Percentiles rank a stretch among this genome's conserved stretches.
These are phyloP conservation scores for Etheostoma cragini DNA, from an alignment of 2,113 vertebrate genomes.

Conservation along the genomic window DNA sequence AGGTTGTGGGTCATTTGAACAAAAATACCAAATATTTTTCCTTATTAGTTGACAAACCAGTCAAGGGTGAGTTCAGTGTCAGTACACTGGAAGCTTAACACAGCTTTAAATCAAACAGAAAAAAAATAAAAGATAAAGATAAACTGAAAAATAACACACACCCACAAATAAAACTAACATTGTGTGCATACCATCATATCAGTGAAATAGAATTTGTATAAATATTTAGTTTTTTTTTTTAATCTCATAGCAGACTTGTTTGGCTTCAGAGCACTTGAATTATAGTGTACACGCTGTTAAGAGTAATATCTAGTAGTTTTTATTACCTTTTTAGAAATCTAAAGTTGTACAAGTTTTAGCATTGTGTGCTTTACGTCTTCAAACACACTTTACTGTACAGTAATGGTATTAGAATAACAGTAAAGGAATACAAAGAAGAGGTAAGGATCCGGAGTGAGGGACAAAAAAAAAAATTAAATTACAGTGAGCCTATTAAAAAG, in stretches of 20 bases:
- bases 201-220: background rate
- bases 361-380: background rate
- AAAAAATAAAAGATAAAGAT: background rate
- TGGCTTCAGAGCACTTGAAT: background rate
- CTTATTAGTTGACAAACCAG: background rate
- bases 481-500: background rate
- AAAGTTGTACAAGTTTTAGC: background rate
- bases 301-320: background rate
- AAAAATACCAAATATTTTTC: background rate
- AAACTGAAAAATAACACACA: background rate
- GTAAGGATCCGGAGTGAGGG: background rate
- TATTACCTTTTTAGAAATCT: background rate
- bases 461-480: no score
- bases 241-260: background rate
- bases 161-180: background rate
- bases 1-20: background rate
- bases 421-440: background rate
- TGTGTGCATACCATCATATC: background rate
- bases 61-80: background rate
- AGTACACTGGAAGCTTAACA: background rate
- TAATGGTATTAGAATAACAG: background rate
- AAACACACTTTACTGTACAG: background rate
- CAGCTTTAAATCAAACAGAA: background rate
- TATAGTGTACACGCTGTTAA: background rate
- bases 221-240: constrained; percentile 8